Base-by-base conservation (phyloP, 2,888 invertebrate species). In the Heliconius ethilla region DNA sequence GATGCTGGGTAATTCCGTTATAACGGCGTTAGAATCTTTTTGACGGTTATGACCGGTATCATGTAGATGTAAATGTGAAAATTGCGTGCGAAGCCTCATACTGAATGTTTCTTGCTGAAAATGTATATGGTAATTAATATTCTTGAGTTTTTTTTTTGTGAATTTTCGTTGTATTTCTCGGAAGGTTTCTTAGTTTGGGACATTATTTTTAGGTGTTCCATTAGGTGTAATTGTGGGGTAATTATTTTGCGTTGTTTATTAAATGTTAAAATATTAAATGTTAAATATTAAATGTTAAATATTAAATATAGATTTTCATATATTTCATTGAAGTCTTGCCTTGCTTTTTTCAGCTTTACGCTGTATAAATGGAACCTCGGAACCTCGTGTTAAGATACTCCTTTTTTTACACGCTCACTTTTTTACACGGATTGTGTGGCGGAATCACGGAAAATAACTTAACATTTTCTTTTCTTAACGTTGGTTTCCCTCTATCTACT, bases 1-100 rank as follows among this genome's bases (percentile, higher is more conserved):
- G 59, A 37, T 37, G n/a, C 59, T 37, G 72, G 70, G 59, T 72
- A 59, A 72, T 72, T 72, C 37, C 72, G 74, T 74, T 77, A 69
- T 77, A 67, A 69, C 75, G 74, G 63, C 73, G 67, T 45, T 72
- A 78, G 55, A 79, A 78, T 75, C 76, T 77, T 78, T 78, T 77
- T 77, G 62, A 78, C 75, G 72, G 75, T 79, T 78, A 81, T 79
- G 75, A 77, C 55, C 70, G 37, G 65, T 76, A 72, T 65, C 55
- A 66, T 72, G 65, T 37, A 76, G 77, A 75, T 70, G 77, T 79
- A 77, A 80, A 81, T 79, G 81, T 37, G 79, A 78, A 79, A 80
- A 80, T 81, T 76, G 80, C 79, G 75, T 78, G 78, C 62, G 62
- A 73, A 75, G 72, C 59, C 55, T n/a, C 59, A 33, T 72, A 59